These are phyloP conservation scores for Pentalonia nigronervosa DNA, from an alignment of 1,140 invertebrate species.

Conservation along the genomic window DNA sequence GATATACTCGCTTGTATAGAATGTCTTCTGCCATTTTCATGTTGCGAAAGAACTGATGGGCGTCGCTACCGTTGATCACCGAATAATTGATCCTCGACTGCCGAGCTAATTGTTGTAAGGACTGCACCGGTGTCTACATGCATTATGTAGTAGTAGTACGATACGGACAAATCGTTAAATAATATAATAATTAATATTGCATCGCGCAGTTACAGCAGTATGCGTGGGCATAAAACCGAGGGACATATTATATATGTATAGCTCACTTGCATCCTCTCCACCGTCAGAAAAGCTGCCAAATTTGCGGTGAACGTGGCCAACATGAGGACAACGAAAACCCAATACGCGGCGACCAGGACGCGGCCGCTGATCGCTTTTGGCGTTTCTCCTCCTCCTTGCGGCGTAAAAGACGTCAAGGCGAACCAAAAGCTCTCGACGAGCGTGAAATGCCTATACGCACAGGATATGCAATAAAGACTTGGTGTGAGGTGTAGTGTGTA, in stretches of 20 bases:
- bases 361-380: conserved; percentile 85
- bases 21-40: conserved; percentile 91
- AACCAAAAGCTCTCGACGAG: conserved; percentile 94
- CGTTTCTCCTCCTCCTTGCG: conserved; percentile 87
- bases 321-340: conserved; percentile 93
- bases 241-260: neutral
- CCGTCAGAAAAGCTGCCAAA: conserved; percentile 93
- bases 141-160: neutral
- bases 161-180: neutral
- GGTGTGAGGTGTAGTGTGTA: neutral
- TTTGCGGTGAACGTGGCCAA: conserved; percentile 96
- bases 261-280: conserved; percentile 91
- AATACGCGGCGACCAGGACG: conserved; percentile 88
- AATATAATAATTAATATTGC: neutral
- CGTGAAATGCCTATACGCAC: conserved; percentile 75
- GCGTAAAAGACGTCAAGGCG: conserved; percentile 88
- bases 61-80: conserved; percentile 79
- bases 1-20: conserved; percentile 74
- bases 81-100: conserved; percentile 93
- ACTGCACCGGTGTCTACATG: conserved; percentile 80
- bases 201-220: neutral
- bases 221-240: no score
- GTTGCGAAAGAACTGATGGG: conserved; percentile 87
- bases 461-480: neutral
- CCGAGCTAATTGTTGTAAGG: conserved; percentile 83